These are phyloP conservation scores for Sminthurinus aureus DNA, from an alignment of 2,888 invertebrate species.

Conservation along the genomic window DNA sequence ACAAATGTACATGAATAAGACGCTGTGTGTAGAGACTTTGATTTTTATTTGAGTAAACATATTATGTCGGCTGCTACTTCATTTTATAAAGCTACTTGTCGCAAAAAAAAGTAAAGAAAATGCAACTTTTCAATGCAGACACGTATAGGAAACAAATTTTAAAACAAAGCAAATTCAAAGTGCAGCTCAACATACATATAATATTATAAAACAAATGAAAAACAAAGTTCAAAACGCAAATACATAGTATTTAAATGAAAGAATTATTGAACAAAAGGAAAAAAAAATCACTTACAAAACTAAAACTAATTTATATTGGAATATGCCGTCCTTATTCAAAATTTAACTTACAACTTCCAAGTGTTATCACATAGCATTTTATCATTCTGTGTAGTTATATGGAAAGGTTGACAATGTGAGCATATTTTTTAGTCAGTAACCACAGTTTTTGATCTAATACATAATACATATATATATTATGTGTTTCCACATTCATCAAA, in stretches of 20 bases:
- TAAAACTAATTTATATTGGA: neutral
- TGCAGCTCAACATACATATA: neutral
- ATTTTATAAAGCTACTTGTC: neutral
- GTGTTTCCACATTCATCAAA: no score
- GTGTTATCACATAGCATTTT: neutral
- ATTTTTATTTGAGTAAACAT: neutral
- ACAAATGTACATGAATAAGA: neutral
- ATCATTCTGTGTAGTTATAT: neutral
- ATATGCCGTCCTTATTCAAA: neutral
- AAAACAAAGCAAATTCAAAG: neutral
- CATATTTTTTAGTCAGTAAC: no score
- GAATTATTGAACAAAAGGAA: neutral
- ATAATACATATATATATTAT: no score
- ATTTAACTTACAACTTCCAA: neutral
- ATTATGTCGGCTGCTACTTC: neutral
- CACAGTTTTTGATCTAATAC: no score
- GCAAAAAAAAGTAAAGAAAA: neutral
- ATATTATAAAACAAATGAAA: neutral
- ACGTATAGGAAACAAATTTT: neutral
- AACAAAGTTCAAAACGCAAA: neutral
- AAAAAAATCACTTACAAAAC: neutral
- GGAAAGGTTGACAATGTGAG: no score
- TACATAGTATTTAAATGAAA: no score
- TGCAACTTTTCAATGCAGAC: neutral
- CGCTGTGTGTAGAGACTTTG: neutral